phyloP scores from a whole-genome alignment of 2,113 vertebrate species.

The Oreocharis arfaki region DNA sequence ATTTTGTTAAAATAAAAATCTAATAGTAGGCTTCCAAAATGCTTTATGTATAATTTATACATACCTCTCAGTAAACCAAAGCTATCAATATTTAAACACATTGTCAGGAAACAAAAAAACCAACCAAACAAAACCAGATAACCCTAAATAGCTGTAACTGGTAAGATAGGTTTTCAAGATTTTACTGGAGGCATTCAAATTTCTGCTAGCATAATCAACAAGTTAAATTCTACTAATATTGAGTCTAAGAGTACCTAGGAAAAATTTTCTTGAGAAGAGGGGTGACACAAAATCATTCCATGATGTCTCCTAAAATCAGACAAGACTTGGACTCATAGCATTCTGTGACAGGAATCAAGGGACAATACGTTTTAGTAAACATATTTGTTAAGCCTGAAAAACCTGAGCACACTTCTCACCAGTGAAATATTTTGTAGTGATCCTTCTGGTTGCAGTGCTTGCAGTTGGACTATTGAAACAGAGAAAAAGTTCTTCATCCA shows the following conservation, averaged over 20 bases:
- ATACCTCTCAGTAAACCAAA: not conserved
- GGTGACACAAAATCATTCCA: not conserved
- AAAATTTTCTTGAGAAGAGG: not conserved
- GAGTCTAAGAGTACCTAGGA: not conserved
- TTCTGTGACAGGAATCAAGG: not conserved
- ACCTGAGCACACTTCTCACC: not conserved
- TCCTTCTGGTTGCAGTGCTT: not conserved
- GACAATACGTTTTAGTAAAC: not conserved
- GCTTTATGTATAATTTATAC: not conserved
- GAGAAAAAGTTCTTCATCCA: not conserved
- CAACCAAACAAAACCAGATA: not conserved
- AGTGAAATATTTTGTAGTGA: not conserved
- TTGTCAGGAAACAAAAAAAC: not conserved
- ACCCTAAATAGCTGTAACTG: not conserved
- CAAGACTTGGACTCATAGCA: not conserved
- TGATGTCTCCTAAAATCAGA: not conserved
- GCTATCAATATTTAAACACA: not conserved
- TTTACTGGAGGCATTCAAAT: not conserved
- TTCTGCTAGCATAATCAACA: not conserved
- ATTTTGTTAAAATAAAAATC: not conserved
- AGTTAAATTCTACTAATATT: not conserved
- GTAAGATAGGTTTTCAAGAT: not conserved
- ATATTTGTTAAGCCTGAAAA: not conserved
- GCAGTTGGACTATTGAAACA: not conserved
- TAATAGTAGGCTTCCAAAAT: not conserved